Conservation (phyloP, 2,113 vertebrate genomes). For the Prunella himalayana region DNA sequence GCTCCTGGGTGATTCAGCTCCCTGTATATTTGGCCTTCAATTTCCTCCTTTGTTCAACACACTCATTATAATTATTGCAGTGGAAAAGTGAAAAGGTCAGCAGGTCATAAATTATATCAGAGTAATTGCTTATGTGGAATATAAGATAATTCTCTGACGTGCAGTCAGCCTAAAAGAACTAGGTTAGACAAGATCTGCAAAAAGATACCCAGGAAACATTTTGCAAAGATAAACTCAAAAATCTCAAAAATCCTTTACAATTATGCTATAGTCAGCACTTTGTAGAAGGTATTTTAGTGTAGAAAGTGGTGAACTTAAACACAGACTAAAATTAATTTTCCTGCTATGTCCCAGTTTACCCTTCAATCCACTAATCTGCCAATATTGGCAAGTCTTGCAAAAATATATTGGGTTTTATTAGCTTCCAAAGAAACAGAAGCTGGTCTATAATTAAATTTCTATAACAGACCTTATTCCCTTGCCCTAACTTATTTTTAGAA, state of each 20-base stretch:
- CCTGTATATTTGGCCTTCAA: background rate
- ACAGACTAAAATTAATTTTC: background rate
- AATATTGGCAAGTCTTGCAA: background rate
- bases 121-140: background rate
- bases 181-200: background rate
- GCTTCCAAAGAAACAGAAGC: background rate
- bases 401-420: background rate
- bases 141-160: background rate
- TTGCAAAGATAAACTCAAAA: background rate
- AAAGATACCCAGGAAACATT: background rate
- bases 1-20: background rate
- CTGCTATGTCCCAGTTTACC: background rate
- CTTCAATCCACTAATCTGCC: background rate
- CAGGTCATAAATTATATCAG: background rate
- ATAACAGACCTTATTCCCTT: background rate
- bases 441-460: background rate
- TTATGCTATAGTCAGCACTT: background rate
- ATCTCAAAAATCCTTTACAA: background rate
- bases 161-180: background rate
- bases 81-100: conserved; percentile 9
- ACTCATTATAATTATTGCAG: background rate
- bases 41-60: background rate
- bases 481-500: background rate
- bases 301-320: background rate
- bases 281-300: background rate